These are phyloP conservation scores for Chaitophorus viminalis DNA, from an alignment of 2,888 invertebrate species.

Conservation along the genomic window DNA sequence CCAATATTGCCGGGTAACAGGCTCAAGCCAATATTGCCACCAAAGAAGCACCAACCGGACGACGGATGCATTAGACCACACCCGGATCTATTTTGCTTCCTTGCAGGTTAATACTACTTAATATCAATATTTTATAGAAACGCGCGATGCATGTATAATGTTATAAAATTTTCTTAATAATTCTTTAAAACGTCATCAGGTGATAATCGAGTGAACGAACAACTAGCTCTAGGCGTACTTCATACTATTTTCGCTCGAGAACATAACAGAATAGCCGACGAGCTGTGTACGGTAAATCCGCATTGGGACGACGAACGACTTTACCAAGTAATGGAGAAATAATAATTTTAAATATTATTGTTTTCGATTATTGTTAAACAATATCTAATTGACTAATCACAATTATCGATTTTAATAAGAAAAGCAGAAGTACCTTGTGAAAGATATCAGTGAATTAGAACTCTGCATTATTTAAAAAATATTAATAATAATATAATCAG, in stretches of 20 bases:
- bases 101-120: constrained; percentile 66
- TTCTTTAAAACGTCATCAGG: constrained; percentile 68
- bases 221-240: constrained; percentile 78
- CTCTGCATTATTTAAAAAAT: no score
- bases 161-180: neutral
- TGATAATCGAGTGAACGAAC: constrained; percentile 80
- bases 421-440: no score
- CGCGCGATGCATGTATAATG: neutral
- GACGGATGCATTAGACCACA: constrained; percentile 69
- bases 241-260: constrained; percentile 83
- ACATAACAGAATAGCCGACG: constrained; percentile 82
- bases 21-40: constrained; percentile 68
- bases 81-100: constrained; percentile 67
- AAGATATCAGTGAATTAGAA: no score
- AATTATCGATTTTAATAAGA: no score
- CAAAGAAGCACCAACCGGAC: constrained; percentile 68
- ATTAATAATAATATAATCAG: no score
- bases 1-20: constrained; percentile 66
- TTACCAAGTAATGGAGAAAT: constrained; percentile 71
- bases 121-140: neutral
- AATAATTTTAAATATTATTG: neutral
- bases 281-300: constrained; percentile 74
- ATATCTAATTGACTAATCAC: no score
- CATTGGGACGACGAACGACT: constrained; percentile 81
- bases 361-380: neutral